A percentile compares a stretch with the other conserved stretches of the same genome.
Conservation (phyloP, 2,888 invertebrate species). For the Ornithoptera alexandrae region DNA sequence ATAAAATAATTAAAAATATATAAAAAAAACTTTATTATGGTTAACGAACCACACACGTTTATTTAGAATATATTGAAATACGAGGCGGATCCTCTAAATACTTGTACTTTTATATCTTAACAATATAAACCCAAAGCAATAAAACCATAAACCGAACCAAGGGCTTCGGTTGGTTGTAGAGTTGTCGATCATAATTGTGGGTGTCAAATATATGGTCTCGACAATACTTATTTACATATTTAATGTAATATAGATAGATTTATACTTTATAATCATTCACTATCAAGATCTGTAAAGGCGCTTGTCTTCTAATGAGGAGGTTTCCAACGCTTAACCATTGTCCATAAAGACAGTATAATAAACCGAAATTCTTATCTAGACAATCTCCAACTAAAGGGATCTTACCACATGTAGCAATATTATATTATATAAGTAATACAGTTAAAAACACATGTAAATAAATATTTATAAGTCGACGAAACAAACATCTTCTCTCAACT, state of each 20-base stretch:
- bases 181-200: neutral
- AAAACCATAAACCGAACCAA: neutral
- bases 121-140: neutral
- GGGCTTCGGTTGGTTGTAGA: conserved; percentile 1
- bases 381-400: neutral
- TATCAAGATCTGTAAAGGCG: no score
- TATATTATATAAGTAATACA: neutral
- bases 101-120: neutral
- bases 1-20: no score
- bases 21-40: no score
- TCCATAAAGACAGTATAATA: neutral
- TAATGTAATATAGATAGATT: no score
- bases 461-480: neutral
- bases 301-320: no score
- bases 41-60: neutral
- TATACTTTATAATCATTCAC: no score
- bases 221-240: neutral
- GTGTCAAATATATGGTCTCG: neutral
- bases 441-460: neutral
- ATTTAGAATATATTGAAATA: neutral
- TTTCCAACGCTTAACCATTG: no score
- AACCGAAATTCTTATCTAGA: no score
- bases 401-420: neutral
- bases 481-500: neutral
- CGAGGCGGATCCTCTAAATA: neutral